These are phyloP conservation scores for Sarcophaga bullata DNA, from an alignment of 1,140 invertebrate genomes.

Conservation along the genomic window DNA sequence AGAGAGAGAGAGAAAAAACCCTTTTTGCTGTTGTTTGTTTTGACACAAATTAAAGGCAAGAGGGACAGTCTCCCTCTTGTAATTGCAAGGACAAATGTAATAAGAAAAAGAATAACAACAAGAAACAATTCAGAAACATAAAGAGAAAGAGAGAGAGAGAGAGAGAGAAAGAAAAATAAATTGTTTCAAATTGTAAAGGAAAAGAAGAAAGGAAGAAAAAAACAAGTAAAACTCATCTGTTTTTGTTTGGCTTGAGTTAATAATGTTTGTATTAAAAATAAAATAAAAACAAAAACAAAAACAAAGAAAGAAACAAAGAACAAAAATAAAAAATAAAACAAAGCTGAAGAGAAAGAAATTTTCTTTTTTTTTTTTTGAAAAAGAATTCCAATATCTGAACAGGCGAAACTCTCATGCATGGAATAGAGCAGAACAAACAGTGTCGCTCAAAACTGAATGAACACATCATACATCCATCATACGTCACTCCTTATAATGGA, in stretches of 20 bases:
- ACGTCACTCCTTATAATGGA: too few species aligned
- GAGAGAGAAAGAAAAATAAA: neutral
- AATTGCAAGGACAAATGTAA: too few species aligned
- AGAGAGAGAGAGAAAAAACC: too few species aligned
- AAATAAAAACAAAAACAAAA: neutral
- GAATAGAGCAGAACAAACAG: too few species aligned
- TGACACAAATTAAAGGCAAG: too few species aligned
- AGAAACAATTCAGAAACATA: neutral
- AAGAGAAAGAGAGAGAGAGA: neutral
- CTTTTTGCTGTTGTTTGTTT: too few species aligned
- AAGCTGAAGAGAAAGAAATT: too few species aligned
- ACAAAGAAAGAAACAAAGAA: neutral
- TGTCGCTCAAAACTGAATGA: too few species aligned
- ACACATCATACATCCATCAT: too few species aligned
- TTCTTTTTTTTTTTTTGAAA: neutral
- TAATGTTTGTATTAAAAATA: neutral
- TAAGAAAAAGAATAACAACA: neutral
- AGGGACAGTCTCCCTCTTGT: too few species aligned
- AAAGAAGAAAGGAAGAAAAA: neutral
- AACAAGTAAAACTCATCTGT: conserved; percentile 4
- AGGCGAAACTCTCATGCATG: too few species aligned
- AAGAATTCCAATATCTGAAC: neutral
- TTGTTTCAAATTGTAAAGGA: too few species aligned
- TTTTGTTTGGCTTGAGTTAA: conserved; percentile 12
- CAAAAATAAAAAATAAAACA: neutral